phyloP scores from a whole-genome alignment of 2,888 invertebrate genomes.

The Melolontha melolontha region DNA sequence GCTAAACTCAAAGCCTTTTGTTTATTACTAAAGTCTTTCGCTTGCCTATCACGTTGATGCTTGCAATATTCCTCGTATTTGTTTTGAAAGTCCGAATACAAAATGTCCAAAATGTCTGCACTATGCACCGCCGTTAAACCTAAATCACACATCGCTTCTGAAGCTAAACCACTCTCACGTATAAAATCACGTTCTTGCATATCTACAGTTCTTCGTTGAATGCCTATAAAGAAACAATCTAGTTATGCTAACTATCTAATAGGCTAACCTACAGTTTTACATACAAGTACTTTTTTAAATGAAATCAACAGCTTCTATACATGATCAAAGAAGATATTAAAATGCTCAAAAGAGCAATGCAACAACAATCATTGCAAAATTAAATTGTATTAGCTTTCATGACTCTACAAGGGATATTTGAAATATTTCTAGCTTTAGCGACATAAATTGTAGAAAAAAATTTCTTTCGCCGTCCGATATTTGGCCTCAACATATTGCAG shows the following conservation, averaged over 20 bases:
- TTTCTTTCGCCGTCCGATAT: no score
- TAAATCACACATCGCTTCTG: constrained; percentile 92
- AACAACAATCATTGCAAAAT: no score
- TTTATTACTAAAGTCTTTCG: constrained; percentile 76
- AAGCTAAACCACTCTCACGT: constrained; percentile 81
- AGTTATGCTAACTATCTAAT: neutral
- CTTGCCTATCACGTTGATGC: constrained; percentile 76
- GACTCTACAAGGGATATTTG: no score
- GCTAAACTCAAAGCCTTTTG: constrained; percentile 74
- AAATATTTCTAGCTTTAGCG: no score
- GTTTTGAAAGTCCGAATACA: constrained; percentile 94
- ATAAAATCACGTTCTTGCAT: constrained; percentile 93
- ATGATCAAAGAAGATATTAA: no score
- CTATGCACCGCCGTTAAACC: constrained; percentile 93
- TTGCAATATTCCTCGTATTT: constrained; percentile 93
- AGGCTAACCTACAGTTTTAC: no score
- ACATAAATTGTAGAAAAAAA: no score
- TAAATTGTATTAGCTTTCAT: no score
- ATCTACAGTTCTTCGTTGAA: constrained; percentile 80
- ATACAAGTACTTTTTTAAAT: no score
- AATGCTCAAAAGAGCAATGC: no score
- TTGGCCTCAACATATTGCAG: no score
- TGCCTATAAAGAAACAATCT: constrained; percentile 48
- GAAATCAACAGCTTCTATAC: no score
- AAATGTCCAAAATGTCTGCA: constrained; percentile 94